phyloP scores from a whole-genome alignment of 2,113 vertebrate species.

The Hippocampus mohnikei region DNA sequence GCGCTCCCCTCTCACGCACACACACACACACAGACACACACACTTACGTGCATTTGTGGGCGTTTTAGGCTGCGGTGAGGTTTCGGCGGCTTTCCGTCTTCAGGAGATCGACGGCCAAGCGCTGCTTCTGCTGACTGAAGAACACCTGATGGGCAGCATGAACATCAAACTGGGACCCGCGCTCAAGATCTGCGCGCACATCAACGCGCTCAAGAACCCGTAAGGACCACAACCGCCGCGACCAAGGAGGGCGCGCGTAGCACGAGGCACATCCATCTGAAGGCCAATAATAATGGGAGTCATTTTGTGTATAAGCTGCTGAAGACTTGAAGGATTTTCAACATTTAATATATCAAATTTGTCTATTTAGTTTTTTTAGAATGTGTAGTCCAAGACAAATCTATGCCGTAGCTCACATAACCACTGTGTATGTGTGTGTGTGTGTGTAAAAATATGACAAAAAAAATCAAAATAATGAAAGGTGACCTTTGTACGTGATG shows the following conservation, averaged over 20 bases:
- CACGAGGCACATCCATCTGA: slow-evolving; percentile 23
- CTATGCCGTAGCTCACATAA: slow-evolving; percentile 66
- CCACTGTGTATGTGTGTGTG: slow-evolving; percentile 7
- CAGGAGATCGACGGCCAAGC: slow-evolving; percentile 99
- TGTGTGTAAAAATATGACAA: slow-evolving; percentile 33
- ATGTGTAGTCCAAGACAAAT: slow-evolving; percentile 58
- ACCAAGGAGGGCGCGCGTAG: slow-evolving; percentile 20
- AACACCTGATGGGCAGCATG: slow-evolving; percentile 98
- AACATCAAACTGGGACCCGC: slow-evolving; percentile 97
- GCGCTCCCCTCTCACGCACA: rapidly evolving
- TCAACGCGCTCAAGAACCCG: slow-evolving; percentile 90
- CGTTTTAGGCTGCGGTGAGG: slow-evolving; percentile 86
- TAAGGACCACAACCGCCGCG: slow-evolving; percentile 39
- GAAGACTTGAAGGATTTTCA: slow-evolving; percentile 74
- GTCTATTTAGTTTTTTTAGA: slow-evolving; percentile 72
- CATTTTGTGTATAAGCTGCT: slow-evolving; percentile 66
- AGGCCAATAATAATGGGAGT: slow-evolving; percentile 50
- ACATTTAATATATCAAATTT: slow-evolving; percentile 80
- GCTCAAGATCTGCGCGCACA: slow-evolving; percentile 96
- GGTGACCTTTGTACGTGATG: slow-evolving; percentile 64
- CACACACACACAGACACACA: not conserved
- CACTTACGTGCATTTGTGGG: too few relatives aligned
- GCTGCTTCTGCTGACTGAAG: slow-evolving; percentile 93
- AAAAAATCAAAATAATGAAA: slow-evolving; percentile 20
- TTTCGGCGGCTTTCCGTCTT: slow-evolving; percentile 90